Percentiles rank a stretch among this genome's conserved stretches.
phyloP scores from a whole-genome alignment of 2,888 invertebrate species.

The Herminia tarsipennalis region DNA sequence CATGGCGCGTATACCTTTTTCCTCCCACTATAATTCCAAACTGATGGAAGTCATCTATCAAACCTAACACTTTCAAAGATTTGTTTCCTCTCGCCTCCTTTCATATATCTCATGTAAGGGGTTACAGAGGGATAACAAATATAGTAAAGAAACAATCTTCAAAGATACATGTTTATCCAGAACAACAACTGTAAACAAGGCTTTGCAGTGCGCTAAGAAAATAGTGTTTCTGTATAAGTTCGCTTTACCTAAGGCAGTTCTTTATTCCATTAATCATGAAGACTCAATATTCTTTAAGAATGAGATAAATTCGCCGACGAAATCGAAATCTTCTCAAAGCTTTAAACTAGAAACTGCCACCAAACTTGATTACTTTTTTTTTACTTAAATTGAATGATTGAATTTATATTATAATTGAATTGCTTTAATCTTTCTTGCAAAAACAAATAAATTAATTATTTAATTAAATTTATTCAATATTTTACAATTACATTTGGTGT shows the following conservation, averaged over 20 bases:
- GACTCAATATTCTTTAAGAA: too few species aligned
- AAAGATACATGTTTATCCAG: constrained; percentile 28
- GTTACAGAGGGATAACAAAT: constrained; percentile 13
- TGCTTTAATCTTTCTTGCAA: too few species aligned
- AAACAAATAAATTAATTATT: too few species aligned
- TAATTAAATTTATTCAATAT: too few species aligned
- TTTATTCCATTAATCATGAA: constrained; percentile 11
- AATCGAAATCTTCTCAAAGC: too few species aligned
- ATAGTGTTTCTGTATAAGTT: constrained; percentile 6
- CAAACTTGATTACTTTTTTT: too few species aligned
- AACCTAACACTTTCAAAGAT: constrained; percentile 23
- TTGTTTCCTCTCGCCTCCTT: constrained; percentile 1
- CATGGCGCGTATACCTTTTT: too few species aligned
- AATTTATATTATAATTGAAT: too few species aligned
- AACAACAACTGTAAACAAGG: constrained; percentile 14
- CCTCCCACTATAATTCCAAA: constrained; percentile 13
- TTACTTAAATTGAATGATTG: too few species aligned
- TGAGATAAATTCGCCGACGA: too few species aligned
- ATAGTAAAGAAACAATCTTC: constrained; percentile 24
- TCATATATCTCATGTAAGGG: constrained; percentile 23
- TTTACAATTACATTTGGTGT: too few species aligned
- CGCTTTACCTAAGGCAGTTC: constrained; percentile 4
- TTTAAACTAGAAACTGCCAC: too few species aligned
- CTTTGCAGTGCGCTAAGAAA: constrained; percentile 12
- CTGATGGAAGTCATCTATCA: constrained; percentile 33